Evolutionary conservation across 2,113 vertebrate genomes (phyloP).

Genomic region (Zootoca vivipara): DNA sequence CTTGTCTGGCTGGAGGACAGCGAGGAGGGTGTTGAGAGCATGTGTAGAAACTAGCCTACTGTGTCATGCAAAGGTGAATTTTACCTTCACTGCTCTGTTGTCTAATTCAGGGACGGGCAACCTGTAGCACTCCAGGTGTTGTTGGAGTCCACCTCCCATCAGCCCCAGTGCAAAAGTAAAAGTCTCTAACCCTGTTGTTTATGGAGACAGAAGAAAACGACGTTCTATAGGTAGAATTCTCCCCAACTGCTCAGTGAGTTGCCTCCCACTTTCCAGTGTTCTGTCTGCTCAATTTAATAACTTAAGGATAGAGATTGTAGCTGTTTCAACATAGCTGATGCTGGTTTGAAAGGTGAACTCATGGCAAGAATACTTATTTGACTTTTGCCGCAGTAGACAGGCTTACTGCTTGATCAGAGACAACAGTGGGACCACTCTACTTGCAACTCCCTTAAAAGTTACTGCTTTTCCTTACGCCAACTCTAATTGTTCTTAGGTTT

Average conservation of each 20-base stretch:
- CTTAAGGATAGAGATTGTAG: background rate
- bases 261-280: background rate
- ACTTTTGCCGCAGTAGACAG: background rate
- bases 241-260: background rate
- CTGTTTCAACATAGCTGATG: background rate
- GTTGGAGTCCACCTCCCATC: too few relatives aligned
- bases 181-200: background rate
- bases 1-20: too few relatives aligned
- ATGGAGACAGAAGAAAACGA: background rate
- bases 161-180: background rate
- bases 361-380: background rate
- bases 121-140: too few relatives aligned
- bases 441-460: background rate
- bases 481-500: background rate
- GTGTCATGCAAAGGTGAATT: too few relatives aligned
- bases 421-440: background rate
- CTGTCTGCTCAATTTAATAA: background rate
- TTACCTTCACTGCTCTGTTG: too few relatives aligned
- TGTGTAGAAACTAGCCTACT: too few relatives aligned
- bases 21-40: too few relatives aligned
- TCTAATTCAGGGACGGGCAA: too few relatives aligned
- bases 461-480: background rate
- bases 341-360: background rate
- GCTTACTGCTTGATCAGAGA: background rate
- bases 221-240: background rate